These are phyloP conservation scores for Leucophenga maculata DNA, from an alignment of 2,888 invertebrate genomes.

Conservation along the genomic window DNA sequence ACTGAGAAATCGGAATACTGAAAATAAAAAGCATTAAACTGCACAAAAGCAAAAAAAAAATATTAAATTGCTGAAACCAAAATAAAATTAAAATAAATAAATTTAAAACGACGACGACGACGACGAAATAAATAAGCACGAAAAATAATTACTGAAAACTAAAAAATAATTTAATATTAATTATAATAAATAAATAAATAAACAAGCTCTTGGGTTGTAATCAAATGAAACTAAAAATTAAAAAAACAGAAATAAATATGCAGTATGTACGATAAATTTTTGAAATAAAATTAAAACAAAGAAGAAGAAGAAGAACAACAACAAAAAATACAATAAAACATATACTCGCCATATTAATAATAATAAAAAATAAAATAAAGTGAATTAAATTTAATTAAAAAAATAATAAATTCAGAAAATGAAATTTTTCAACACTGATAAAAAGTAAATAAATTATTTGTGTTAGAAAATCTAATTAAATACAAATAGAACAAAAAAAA, in stretches of 20 bases:
- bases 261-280: slow-evolving; percentile 33
- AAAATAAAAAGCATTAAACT: slow-evolving; percentile 14
- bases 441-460: background rate
- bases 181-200: slow-evolving; percentile 21
- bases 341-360: slow-evolving; percentile 66
- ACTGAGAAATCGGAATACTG: slow-evolving; percentile 44
- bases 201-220: slow-evolving; percentile 60
- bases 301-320: too few relatives aligned
- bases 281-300: slow-evolving; percentile 36
- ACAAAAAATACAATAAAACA: slow-evolving; percentile 59
- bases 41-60: slow-evolving; percentile 19
- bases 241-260: slow-evolving; percentile 31
- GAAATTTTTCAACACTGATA: slow-evolving; percentile 34
- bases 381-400: slow-evolving; percentile 24
- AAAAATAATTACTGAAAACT: slow-evolving; percentile 30
- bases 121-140: slow-evolving; percentile 31
- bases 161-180: slow-evolving; percentile 2
- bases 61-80: slow-evolving; percentile 26
- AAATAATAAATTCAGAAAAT: slow-evolving; percentile 36
- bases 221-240: slow-evolving; percentile 38
- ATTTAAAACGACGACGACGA: slow-evolving; percentile 26
- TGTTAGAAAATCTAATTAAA: background rate
- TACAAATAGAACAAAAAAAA: background rate
- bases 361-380: slow-evolving; percentile 30
- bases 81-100: slow-evolving; percentile 36